Conservation (phyloP, 2,113 vertebrate genomes). For the Opisthocomus hoazin region DNA sequence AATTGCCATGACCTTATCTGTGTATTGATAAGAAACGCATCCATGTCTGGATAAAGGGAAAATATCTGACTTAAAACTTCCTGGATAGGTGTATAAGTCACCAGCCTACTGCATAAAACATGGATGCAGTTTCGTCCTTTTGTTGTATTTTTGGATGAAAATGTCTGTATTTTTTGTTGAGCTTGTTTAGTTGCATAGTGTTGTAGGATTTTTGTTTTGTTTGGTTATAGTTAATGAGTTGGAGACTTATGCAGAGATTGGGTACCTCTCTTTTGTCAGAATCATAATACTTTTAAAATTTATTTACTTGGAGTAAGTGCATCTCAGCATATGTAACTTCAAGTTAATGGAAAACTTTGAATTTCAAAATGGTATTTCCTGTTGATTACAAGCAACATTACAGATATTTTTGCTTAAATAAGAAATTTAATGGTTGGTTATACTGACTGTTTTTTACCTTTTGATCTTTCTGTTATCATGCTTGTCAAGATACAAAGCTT, state of each 20-base stretch:
- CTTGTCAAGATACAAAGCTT: neutral
- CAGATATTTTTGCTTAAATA: neutral
- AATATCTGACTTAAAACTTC: neutral
- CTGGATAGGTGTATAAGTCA: neutral
- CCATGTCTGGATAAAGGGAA: neutral
- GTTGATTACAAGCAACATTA: neutral
- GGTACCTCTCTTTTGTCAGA: neutral
- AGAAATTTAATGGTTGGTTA: neutral
- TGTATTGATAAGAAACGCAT: neutral
- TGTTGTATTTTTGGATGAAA: neutral
- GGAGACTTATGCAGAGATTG: neutral
- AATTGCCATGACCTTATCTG: neutral
- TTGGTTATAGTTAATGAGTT: neutral
- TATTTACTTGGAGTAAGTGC: neutral
- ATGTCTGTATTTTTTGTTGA: neutral
- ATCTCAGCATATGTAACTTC: neutral
- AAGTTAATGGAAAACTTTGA: neutral
- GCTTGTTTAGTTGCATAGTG: neutral
- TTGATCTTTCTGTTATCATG: neutral
- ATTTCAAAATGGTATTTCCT: neutral
- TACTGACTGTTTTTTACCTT: neutral
- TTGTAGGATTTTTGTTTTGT: neutral
- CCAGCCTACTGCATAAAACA: neutral
- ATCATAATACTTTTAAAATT: neutral
- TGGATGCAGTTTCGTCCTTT: neutral